These are phyloP conservation scores for Peromyscus melanophrys DNA, from an alignment of 2,797 vertebrate genomes.

Conservation along the genomic window DNA sequence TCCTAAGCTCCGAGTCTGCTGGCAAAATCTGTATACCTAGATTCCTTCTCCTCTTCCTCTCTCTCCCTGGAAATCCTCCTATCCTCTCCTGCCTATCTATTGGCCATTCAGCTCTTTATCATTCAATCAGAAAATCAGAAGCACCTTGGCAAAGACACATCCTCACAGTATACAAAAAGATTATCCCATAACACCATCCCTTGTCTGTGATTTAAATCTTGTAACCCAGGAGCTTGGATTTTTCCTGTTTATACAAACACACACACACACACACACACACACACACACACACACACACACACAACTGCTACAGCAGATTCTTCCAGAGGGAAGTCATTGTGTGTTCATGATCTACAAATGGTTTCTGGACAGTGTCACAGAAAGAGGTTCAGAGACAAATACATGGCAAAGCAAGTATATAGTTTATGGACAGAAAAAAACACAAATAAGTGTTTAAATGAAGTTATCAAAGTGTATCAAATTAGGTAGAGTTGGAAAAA, in stretches of 20 bases:
- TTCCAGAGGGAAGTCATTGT: background rate
- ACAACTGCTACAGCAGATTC: background rate
- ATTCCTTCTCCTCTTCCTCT: background rate
- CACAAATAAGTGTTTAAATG: constrained; percentile 18
- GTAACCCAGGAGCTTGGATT: background rate
- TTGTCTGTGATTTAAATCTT: constrained; percentile 56
- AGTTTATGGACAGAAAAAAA: constrained; percentile 39
- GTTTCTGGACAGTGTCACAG: background rate
- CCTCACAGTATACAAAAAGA: background rate
- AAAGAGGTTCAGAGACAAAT: constrained; percentile 7
- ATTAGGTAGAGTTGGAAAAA: constrained; percentile 52
- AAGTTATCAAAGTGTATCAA: constrained; percentile 40
- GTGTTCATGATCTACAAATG: constrained; percentile 27
- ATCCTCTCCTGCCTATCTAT: background rate
- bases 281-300: background rate
- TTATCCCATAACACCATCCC: background rate
- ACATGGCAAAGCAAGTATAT: constrained; percentile 22
- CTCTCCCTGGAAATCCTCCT: background rate
- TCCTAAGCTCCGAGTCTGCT: background rate
- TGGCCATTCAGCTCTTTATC: background rate
- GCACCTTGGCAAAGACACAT: background rate
- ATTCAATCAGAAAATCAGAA: background rate
- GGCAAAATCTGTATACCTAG: background rate
- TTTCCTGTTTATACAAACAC: background rate
- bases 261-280: background rate